Evolutionary conservation across 53 echinoderm and acorn worm genomes (phyloP).

Genomic region (Henricia sp.): DNA sequence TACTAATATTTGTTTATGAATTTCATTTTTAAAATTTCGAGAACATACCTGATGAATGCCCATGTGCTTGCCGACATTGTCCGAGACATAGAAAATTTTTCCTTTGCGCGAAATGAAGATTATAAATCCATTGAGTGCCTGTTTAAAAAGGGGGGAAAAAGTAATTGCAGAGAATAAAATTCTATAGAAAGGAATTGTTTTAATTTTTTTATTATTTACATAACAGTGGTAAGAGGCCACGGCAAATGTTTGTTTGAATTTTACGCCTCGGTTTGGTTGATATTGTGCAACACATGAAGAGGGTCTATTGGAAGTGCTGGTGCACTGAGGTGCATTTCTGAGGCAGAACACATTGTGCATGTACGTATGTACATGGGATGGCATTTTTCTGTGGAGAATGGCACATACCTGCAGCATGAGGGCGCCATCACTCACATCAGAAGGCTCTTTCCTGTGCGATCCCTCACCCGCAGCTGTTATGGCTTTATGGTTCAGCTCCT

Average conservation of each 20-base stretch:
- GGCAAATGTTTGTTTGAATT: no score
- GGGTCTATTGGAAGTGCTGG: no score
- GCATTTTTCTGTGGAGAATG: constrained; percentile 6
- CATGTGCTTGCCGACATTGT: constrained; percentile 93
- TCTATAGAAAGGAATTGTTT: no score
- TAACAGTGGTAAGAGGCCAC: no score
- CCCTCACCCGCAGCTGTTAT: constrained; percentile 68
- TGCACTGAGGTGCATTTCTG: no score
- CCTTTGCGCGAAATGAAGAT: constrained; percentile 97
- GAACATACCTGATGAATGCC: constrained; percentile 95
- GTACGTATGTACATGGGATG: constrained; percentile 1
- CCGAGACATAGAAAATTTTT: constrained; percentile 83
- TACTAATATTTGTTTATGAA: no score
- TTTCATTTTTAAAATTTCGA: no score
- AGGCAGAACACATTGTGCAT: no score
- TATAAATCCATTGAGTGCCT: constrained; percentile 95
- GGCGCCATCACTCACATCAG: constrained; percentile 68
- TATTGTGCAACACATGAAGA: no score
- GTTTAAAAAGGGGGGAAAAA: constrained; percentile 8
- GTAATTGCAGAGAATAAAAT: no score
- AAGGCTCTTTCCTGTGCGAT: not conserved
- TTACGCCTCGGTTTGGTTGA: no score
- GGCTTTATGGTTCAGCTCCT: constrained; percentile 86
- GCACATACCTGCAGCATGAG: constrained; percentile 90
- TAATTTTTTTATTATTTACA: no score